A percentile compares a stretch with the other conserved stretches of the same genome.
These are phyloP conservation scores for Silurus meridionalis DNA, from an alignment of 2,113 vertebrate species.

Conservation along the genomic window DNA sequence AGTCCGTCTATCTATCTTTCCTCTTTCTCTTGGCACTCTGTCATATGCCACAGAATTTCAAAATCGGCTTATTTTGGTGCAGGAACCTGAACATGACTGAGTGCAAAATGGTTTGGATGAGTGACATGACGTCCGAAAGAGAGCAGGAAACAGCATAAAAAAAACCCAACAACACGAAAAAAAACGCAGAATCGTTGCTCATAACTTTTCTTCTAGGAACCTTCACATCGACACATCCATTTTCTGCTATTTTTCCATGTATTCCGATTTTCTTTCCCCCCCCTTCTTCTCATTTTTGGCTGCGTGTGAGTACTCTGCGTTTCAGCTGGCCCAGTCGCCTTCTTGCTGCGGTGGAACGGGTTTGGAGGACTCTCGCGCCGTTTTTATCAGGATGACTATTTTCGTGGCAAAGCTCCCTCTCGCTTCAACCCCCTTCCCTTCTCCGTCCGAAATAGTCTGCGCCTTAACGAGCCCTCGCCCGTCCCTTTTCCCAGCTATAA, in stretches of 20 bases:
- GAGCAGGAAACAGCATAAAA: not conserved
- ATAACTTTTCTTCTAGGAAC: not conserved
- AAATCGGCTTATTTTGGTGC: slow-evolving; percentile 23
- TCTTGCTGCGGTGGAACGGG: slow-evolving; percentile 26
- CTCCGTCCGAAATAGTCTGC: slow-evolving; percentile 68
- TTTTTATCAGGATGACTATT: slow-evolving; percentile 57
- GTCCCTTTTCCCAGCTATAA: slow-evolving; percentile 78
- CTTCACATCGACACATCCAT: not conserved
- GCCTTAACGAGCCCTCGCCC: slow-evolving; percentile 69
- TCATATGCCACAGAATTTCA: slow-evolving; percentile 16
- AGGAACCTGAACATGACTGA: slow-evolving; percentile 8
- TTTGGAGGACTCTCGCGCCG: slow-evolving; percentile 13
- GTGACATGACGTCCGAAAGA: not conserved
- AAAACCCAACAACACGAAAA: too few relatives aligned
- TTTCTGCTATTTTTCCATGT: slow-evolving; percentile 15
- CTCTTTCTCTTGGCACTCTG: slow-evolving; percentile 17
- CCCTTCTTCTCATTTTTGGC: slow-evolving; percentile 20
- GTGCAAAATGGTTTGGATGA: slow-evolving; percentile 1
- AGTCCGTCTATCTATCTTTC: slow-evolving; percentile 46
- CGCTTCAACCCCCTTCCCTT: slow-evolving; percentile 47
- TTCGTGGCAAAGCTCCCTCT: slow-evolving; percentile 41
- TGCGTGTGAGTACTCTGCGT: not conserved
- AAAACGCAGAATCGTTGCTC: not conserved
- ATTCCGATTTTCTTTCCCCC: not conserved
- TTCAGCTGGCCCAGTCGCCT: slow-evolving; percentile 27